phyloP scores from a whole-genome alignment of 2,113 vertebrate genomes.

The Bucco capensis region DNA sequence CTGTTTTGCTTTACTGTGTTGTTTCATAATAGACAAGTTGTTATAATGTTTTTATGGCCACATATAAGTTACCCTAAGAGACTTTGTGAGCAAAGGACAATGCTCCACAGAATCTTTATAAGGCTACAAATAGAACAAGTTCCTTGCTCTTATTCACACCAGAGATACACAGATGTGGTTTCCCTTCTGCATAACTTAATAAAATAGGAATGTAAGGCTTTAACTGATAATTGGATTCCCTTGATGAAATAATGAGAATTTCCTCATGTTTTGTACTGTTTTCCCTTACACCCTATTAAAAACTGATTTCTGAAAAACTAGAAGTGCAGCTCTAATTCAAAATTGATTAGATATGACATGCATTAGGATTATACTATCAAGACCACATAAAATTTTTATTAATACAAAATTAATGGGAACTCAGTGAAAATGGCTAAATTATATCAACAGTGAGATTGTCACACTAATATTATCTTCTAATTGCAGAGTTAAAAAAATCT shows the following conservation, averaged over 20 bases:
- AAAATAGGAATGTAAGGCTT: not conserved
- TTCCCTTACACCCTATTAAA: not conserved
- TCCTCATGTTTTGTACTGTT: not conserved
- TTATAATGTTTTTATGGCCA: not conserved
- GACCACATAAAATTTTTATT: conserved; percentile 1
- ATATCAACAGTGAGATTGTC: not conserved
- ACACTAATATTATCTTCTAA: not conserved
- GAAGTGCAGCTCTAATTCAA: not conserved
- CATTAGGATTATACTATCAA: not conserved
- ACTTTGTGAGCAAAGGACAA: not conserved
- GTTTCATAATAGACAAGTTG: not conserved
- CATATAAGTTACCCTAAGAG: not conserved
- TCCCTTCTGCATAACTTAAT: not conserved
- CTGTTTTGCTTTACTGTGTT: not conserved
- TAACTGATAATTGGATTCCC: not conserved
- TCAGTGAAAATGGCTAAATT: not conserved
- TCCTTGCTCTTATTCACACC: not conserved
- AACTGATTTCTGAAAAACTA: not conserved
- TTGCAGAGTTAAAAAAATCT: not conserved
- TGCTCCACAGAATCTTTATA: not conserved
- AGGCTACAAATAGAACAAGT: not conserved
- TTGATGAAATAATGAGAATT: not conserved
- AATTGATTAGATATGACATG: not conserved
- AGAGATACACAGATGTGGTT: not conserved
- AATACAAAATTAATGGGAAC: not conserved